These are phyloP conservation scores for Lepidocolaptes lacrymiger DNA, from an alignment of 2,797 vertebrate species.

Conservation along the genomic window DNA sequence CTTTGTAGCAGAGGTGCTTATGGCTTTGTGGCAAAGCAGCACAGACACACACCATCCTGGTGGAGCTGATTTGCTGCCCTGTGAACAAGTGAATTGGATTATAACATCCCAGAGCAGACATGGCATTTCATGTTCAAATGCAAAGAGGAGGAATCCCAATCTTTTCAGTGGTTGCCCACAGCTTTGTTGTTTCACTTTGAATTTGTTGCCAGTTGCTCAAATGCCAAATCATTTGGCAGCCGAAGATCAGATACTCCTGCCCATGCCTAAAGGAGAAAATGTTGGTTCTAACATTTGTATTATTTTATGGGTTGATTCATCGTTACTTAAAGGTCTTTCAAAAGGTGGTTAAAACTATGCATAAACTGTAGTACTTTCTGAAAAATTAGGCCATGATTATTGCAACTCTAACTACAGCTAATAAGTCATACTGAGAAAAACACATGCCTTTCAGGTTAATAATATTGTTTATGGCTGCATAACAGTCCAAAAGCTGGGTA, in stretches of 20 bases:
- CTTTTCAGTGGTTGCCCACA: neutral
- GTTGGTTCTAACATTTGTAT: conserved; percentile 5
- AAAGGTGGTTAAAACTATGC: conserved; percentile 36
- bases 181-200: conserved; percentile 15
- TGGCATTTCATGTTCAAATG: neutral
- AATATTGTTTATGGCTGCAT: neutral
- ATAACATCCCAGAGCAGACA: neutral
- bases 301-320: conserved; percentile 18
- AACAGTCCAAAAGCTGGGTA: neutral
- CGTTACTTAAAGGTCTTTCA: conserved; percentile 8
- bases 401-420: neutral
- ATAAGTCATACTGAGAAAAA: conserved; percentile 33
- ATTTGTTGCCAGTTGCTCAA: conserved; percentile 19
- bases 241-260: neutral
- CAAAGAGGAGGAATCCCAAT: neutral
- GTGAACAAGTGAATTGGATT: neutral
- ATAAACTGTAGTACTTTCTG: neutral
- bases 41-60: neutral
- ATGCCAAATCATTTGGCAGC: conserved; percentile 22
- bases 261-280: neutral
- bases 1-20: neutral
- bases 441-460: conserved; percentile 38
- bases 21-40: neutral
- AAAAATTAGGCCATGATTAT: conserved; percentile 10
- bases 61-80: neutral